phyloP scores from a whole-genome alignment of 1,140 invertebrate species.

The Zaprionus lachaisei region DNA sequence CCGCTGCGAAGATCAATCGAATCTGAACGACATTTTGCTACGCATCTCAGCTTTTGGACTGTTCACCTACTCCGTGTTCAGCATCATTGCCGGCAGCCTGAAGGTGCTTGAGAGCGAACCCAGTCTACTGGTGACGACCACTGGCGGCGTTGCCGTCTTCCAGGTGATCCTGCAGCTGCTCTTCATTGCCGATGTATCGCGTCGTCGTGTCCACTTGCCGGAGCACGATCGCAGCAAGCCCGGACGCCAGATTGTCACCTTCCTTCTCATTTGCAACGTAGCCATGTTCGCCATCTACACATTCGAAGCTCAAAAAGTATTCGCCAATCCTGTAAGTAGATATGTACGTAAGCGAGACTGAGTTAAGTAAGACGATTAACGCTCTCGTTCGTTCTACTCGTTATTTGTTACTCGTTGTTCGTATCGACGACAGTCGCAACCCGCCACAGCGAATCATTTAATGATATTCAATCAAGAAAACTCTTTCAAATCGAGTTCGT shows the following conservation, averaged over 20 bases:
- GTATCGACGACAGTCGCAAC: background rate
- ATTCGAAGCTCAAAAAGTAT: constrained; percentile 97
- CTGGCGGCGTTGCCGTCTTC: constrained; percentile 92
- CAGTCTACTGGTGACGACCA: constrained; percentile 95
- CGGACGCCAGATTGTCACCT: constrained; percentile 97
- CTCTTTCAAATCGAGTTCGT: background rate
- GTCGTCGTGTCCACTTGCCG: constrained; percentile 94
- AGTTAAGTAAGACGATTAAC: constrained; percentile 82
- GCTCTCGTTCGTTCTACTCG: constrained; percentile 73
- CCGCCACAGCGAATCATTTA: background rate
- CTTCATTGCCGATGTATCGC: constrained; percentile 97
- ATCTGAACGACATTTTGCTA: constrained; percentile 95
- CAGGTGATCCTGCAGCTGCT: constrained; percentile 95
- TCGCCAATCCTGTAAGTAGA: constrained; percentile 92
- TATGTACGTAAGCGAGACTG: constrained; percentile 84
- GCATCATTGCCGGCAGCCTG: constrained; percentile 94
- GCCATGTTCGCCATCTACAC: constrained; percentile 98
- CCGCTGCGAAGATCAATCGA: constrained; percentile 93
- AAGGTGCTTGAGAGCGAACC: constrained; percentile 93
- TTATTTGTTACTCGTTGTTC: constrained; percentile 31
- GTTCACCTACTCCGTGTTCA: constrained; percentile 96
- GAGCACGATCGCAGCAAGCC: constrained; percentile 97
- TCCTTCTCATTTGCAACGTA: constrained; percentile 96
- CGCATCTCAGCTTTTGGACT: constrained; percentile 96
- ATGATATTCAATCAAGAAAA: background rate